phyloP scores from a whole-genome alignment of 92 coral and sea anemone species.

The Pocillopora grandis region DNA sequence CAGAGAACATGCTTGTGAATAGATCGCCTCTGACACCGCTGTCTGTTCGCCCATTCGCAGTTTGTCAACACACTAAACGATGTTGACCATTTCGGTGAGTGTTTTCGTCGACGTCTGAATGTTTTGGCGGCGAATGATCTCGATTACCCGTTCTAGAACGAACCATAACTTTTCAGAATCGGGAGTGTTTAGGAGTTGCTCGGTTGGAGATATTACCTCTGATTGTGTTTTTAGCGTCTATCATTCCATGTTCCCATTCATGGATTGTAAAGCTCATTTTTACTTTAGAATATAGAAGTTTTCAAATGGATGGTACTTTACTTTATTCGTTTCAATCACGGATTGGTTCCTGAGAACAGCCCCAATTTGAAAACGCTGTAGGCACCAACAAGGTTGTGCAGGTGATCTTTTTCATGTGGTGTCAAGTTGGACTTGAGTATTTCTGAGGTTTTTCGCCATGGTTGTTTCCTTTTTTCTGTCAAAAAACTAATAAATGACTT shows the following conservation, averaged over 20 bases:
- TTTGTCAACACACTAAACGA: constrained; percentile 38
- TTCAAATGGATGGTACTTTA: constrained; percentile 7
- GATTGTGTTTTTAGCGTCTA: constrained; percentile 13
- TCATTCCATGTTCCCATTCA: constrained; percentile 19
- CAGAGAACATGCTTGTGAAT: neutral
- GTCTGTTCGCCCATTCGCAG: neutral
- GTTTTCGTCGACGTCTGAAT: neutral
- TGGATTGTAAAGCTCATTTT: constrained; percentile 10
- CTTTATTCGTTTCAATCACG: neutral
- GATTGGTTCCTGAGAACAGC: constrained; percentile 20
- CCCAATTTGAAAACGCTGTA: neutral
- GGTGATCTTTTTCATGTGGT: constrained; percentile 12
- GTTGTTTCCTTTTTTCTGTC: neutral
- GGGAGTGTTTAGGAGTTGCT: constrained; percentile 34
- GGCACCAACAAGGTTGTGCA: constrained; percentile 12
- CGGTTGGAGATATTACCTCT: constrained; percentile 17
- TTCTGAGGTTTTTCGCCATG: neutral
- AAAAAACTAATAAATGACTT: neutral
- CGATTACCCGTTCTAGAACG: constrained; percentile 26
- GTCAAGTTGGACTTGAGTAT: neutral
- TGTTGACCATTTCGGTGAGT: constrained; percentile 19
- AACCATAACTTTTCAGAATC: constrained; percentile 21
- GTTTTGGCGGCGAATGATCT: neutral
- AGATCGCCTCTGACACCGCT: neutral
- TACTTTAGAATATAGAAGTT: constrained; percentile 4